Base-by-base conservation (phyloP, 2,113 vertebrate species). In the Antennarius striatus region DNA sequence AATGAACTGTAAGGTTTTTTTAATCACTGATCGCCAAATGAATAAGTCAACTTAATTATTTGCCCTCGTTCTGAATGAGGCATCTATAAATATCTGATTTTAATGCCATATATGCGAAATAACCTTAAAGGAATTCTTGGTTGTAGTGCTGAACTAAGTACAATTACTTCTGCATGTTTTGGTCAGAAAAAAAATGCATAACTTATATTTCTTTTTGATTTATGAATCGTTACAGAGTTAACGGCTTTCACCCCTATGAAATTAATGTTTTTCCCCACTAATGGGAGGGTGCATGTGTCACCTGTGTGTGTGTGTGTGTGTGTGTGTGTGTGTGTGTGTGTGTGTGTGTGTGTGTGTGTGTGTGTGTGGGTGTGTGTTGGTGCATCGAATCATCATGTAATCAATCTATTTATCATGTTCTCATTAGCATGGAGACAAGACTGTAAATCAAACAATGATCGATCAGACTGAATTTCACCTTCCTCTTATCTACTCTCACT, bases 351-450 rank as follows among this genome's bases (percentile, higher is more conserved):
- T 29, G 22, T 36, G 53, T 39, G 53, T n/a, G 53, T 39, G 51
- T 32, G 29, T 17, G 53, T 39, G 53, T n/a, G 53, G 16, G 51
- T 32, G 29, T 17, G 13, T 15, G 56, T 13, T 9, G 32, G 17
- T 49, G 57, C 17, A 32, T 29, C 22, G 16, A 64, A 36, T 63
- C 53, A 54, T 49, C 22, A 14, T 54, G 22, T 59, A 68, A 60
- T 76, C 71, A 48, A 67, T 83, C 63, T 80, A 75, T 86, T 82
- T 82, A 85, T 85, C 88, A 85, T 58, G n/a, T 73, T 87, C 77
- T 86, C 82, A 88, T 90, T 89, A 88, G 83, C 79, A 88, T 66
- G 69, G 71, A 86, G 70, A 83, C 81, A 72, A 77, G 79, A 80
- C 43, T 22, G 64, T 84, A 80, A 72, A 92, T 90, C 82, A 84